Evolutionary conservation across 2,797 vertebrate genomes (phyloP), one percentile per base, ranked within the genome.

Genomic region (Nannoperca australis): DNA sequence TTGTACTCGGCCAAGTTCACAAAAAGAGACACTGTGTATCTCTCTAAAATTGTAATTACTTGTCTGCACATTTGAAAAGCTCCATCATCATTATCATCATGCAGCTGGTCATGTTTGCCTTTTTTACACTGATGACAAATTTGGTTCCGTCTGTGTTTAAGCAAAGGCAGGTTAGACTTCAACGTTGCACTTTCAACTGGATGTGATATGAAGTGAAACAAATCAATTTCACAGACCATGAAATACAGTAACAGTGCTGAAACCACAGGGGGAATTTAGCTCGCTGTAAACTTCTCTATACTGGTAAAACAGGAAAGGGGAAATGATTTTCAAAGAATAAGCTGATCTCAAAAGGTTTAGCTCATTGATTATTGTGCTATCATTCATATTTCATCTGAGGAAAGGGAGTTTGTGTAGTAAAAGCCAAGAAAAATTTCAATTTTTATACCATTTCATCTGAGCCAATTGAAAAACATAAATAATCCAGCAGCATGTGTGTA

Each of bases 181-280:
- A 85, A 82, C 75, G 54, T 85, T 88, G 84, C 84, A 90, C 90
- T 90, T 93, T 93, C 85, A 89, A 92, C 90, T 91, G 82, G 77
- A 93, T 92, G 91, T 92, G 90, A 92, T 91, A 88, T 89, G 87
- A 92, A 93, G 92, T 93, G 92, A 94, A 93, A 93, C 93, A 91
- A 94, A 94, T 93, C 91, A 91, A 93, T 93, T 93, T 94, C 92
- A 93, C 91, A 94, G 90, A 92, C 90, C 93, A 91, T 93, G 93
- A 93, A 93, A 92, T 92, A 93, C 92, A 92, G 93, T 90, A 92
- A 92, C 89, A 87, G 90, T 86, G 82, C 82, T 81, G 69, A 92
- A 93, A 92, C 90, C 93, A 91, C 93, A 83, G 68, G 90, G 93
- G 93, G 92, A 93, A 93, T 93, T 89, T 85, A 81, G 86, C 79